Evolutionary conservation across 53 echinoderm and acorn worm genomes (phyloP), one percentile per base, ranked within the genome.

Genomic region (Echinometra lucunter): DNA sequence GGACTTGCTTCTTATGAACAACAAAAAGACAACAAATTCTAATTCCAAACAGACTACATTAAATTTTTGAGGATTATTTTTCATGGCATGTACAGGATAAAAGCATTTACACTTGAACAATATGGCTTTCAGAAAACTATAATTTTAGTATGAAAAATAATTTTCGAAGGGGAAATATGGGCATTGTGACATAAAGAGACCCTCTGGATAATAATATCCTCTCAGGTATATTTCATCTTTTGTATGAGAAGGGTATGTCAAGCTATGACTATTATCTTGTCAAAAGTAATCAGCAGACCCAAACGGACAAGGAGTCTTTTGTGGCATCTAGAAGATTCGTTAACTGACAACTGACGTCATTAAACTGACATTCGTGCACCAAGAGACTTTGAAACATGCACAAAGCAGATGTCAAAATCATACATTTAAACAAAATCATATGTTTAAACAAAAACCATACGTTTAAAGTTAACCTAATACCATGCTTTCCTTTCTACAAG

Each of bases 301-400:
- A 25, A 85, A 6, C n/a, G n/a, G 49, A n/a, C 28, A 49, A 49
- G 18, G 8, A 28, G 49, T 45, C 49, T 30, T 85, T 37, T 13
- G 28, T n/a, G 85, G 49, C 85, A 85, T 42, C 44, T 28, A 30
- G 30, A n/a, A 85, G 18, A 85, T 49, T 85, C 13, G 12, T 27
- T 57, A 85, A 85, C 28, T 16, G 10, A 49, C 49, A 85, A 47
- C 30, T 85, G 85, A 85, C 85, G 85, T 47, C 49, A 49, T 45
- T 85, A n/a, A 44, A 23, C 18, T 18, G 4, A 85, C 49, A 85
- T 13, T n/a, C 53, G 49, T 85, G 85, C 85, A 49, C 19, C 85
- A 45, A 49, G 45, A 47, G 45, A 85, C 85, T n/a, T 49, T 23
- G 8, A 45, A 47, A 49, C 85, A 85, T 85, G 47, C 85, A 85